Evolutionary conservation across 2,113 vertebrate genomes (phyloP).

Genomic region (Montifringilla adamsi): DNA sequence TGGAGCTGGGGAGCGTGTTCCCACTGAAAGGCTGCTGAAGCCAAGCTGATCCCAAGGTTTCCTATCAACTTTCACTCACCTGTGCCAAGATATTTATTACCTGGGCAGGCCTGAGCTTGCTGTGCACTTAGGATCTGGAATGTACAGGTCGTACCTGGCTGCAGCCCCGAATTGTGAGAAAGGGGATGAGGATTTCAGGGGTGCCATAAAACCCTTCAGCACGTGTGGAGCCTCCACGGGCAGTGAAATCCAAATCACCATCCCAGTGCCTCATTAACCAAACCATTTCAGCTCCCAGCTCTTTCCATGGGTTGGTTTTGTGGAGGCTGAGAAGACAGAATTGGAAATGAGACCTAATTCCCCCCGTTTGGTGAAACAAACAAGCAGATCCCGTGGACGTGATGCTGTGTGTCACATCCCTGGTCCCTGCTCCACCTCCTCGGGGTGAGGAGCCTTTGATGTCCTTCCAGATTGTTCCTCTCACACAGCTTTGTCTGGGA

Average conservation of each 20-base stretch:
- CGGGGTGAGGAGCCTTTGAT: not conserved
- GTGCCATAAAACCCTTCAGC: fast-evolving
- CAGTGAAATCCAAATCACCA: not conserved
- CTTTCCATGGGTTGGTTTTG: not conserved
- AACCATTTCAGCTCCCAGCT: not conserved
- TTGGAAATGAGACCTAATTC: not conserved
- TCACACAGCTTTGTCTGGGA: not conserved
- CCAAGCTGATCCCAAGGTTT: not conserved
- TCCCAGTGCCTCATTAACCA: not conserved
- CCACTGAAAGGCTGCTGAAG: fast-evolving
- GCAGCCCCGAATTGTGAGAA: fast-evolving
- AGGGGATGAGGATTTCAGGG: not conserved
- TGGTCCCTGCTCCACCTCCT: not conserved
- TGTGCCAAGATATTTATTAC: not conserved
- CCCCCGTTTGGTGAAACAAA: not conserved
- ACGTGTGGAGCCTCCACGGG: fast-evolving
- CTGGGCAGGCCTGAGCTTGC: fast-evolving
- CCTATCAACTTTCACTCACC: not conserved
- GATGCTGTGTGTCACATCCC: not conserved
- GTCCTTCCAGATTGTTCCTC: not conserved
- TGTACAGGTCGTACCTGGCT: fast-evolving
- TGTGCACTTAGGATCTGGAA: not conserved
- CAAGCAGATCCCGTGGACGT: fast-evolving
- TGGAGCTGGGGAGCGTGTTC: not conserved
- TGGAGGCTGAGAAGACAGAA: not conserved